A percentile compares a stretch with the other conserved stretches of the same genome.
Conservation (phyloP, 2,113 vertebrate genomes). For the Seriola rivoliana region DNA sequence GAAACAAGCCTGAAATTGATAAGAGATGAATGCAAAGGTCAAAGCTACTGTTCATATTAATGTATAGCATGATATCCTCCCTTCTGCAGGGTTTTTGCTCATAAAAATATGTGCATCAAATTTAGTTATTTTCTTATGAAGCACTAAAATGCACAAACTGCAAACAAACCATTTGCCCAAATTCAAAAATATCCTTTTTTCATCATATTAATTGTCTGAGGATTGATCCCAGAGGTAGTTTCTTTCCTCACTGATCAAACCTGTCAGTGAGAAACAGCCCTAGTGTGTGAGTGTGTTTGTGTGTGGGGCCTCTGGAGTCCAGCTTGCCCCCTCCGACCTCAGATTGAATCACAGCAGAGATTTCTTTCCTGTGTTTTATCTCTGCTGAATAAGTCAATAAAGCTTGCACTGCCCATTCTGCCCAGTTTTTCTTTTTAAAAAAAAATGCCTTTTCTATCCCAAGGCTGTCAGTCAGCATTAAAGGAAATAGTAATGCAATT, state of each 20-base stretch:
- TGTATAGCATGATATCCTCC: neutral
- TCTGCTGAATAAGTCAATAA: no score
- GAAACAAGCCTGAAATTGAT: neutral
- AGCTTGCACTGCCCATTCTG: no score
- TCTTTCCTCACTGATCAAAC: no score
- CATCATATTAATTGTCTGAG: no score
- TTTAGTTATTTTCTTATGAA: no score
- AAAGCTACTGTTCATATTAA: neutral
- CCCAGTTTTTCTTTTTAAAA: no score
- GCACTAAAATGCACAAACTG: no score
- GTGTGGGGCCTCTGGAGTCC: neutral
- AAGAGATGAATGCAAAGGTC: neutral
- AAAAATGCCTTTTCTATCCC: neutral
- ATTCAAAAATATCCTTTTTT: no score
- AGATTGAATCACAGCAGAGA: constrained; percentile 1
- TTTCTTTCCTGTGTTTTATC: neutral
- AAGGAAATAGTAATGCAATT: neutral
- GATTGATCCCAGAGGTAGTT: no score
- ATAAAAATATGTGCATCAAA: neutral
- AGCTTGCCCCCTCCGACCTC: neutral
- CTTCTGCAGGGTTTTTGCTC: neutral
- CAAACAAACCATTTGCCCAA: no score
- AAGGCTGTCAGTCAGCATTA: neutral
- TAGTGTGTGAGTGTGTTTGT: neutral
- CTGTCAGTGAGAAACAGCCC: no score